Base-by-base conservation (phyloP, 2,888 invertebrate genomes). In the Dryocosmus kuriphilus region DNA sequence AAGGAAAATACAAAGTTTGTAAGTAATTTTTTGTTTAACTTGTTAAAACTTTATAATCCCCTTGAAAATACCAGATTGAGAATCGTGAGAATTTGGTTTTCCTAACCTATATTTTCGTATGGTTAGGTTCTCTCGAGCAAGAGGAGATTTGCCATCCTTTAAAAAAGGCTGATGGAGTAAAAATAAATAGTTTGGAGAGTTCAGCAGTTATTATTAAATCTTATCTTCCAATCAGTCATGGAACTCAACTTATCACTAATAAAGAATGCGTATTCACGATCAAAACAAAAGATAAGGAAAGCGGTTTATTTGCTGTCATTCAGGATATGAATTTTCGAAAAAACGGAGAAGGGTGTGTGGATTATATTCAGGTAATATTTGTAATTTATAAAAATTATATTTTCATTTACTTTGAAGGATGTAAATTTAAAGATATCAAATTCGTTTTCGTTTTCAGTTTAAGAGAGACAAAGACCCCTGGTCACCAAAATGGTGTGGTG, bases 221-320 rank as follows among this genome's bases (percentile, higher is more conserved):
- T 30, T 71, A 46, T n/a, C 9, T n/a, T 27, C 46, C 27, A 71
- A 32, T 71, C 11, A 19, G 8, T 19, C 27, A 71, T 51, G 27
- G 46, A 57, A 24, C 24, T 24, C 24, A 24, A 57, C 57, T 57
- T 22, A 22, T 27, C 11, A 24, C 24, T 11, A 19, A 51, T 51
- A 71, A 51, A 71, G 9, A 71, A 22, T 91, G 91, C 77, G 88
- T 83, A 75, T 91, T 88, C 74, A 79, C 79, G 3, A 77, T 90
- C 35, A 86, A 86, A 80, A 82, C 88, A 1, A 46, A 78, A 57
- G 74, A 77, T n/a, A 86, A 87, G 51, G 85, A 85, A 0, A 87
- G 89, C 32, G 93, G 93, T 14, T 83, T 93, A 14, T 92, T 93
- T 80, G 93, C 92, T 27, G 93, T 93, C 7, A 92, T 94, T 67